phyloP scores from a whole-genome alignment of 2,797 vertebrate genomes.

The Chrosomus eos region DNA sequence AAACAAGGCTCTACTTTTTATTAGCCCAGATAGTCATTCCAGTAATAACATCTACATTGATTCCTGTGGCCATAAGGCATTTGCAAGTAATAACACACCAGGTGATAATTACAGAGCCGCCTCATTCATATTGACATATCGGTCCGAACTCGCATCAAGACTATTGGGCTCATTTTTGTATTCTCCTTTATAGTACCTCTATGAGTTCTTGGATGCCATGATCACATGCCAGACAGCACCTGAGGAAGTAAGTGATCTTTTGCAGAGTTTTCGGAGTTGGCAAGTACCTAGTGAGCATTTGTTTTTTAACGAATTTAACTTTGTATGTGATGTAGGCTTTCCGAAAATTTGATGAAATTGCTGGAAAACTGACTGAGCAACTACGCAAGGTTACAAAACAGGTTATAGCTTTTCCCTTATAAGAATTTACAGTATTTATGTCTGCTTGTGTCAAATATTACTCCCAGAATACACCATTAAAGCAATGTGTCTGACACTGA shows the following conservation, averaged over 20 bases:
- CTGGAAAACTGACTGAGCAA: constrained; percentile 86
- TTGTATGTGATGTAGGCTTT: constrained; percentile 78
- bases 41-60: constrained; percentile 3
- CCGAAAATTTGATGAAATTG: constrained; percentile 89
- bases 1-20: constrained; percentile 4
- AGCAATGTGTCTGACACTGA: neutral
- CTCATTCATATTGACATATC: neutral
- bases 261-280: neutral
- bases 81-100: constrained; percentile 34
- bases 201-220: constrained; percentile 91
- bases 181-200: constrained; percentile 81
- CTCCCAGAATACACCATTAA: neutral
- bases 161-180: neutral
- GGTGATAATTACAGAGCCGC: neutral
- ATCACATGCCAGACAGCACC: constrained; percentile 93
- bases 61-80: neutral
- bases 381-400: constrained; percentile 87
- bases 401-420: constrained; percentile 66
- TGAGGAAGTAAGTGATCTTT: constrained; percentile 81
- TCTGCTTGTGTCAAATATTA: neutral
- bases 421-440: neutral
- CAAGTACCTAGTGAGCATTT: neutral
- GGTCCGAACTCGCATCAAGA: neutral
- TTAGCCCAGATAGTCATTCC: constrained; percentile 15
- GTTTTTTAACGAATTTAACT: neutral